phyloP scores from a whole-genome alignment of 2,888 invertebrate species.

The Heliconius ethilla region DNA sequence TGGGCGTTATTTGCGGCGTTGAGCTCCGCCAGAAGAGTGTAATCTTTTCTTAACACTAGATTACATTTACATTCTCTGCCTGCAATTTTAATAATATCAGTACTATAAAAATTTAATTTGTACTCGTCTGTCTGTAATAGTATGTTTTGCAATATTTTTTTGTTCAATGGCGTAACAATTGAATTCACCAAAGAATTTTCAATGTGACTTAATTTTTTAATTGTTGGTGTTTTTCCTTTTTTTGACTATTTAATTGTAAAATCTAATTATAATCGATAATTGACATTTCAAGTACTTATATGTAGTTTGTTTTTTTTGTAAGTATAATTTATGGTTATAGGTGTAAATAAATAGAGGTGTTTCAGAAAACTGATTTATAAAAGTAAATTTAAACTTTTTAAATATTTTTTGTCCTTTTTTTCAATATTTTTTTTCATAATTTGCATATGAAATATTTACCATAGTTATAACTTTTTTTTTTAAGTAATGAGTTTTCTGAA shows the following conservation, averaged over 20 bases:
- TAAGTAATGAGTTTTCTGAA: conserved; percentile 9
- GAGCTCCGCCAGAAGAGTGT: no score
- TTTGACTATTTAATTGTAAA: conserved; percentile 11
- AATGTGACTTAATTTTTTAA: conserved; percentile 5
- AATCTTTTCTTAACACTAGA: neutral
- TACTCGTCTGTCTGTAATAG: neutral
- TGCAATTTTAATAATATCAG: neutral
- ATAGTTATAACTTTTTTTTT: neutral
- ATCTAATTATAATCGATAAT: conserved; percentile 8
- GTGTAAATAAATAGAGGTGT: conserved; percentile 7
- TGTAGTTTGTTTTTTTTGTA: conserved; percentile 18
- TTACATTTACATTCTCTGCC: neutral
- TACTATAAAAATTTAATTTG: neutral
- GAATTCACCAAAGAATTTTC: conserved; percentile 13
- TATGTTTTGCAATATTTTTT: neutral
- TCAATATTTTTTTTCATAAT: neutral
- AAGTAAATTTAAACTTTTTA: neutral
- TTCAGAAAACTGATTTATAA: neutral
- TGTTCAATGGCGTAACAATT: neutral
- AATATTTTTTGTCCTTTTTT: no score
- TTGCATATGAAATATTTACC: neutral
- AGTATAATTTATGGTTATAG: conserved; percentile 6
- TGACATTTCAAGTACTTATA: conserved; percentile 18
- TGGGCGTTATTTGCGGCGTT: no score
- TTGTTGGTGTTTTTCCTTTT: neutral